Evolutionary conservation across 2,888 invertebrate genomes (phyloP).

Genomic region (Candidula unifasciata): DNA sequence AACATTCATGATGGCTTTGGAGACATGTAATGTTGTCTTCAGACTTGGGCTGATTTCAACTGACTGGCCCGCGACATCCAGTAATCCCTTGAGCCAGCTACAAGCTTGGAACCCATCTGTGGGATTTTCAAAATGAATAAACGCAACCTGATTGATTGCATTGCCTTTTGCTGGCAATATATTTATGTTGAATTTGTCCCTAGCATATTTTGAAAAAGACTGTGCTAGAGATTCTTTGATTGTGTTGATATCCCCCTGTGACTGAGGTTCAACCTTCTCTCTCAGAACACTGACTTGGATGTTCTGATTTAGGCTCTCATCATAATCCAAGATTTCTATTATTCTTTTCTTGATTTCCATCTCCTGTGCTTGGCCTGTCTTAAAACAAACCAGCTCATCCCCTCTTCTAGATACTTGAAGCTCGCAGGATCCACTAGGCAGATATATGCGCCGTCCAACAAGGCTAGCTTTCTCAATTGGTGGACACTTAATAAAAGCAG

Average conservation of each 20-base stretch:
- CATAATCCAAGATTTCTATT: conserved; percentile 11
- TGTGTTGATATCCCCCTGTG: neutral
- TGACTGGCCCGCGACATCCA: conserved; percentile 26
- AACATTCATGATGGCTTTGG: conserved; percentile 53
- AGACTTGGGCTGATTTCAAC: conserved; percentile 56
- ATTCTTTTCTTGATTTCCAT: conserved; percentile 23
- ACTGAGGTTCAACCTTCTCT: neutral
- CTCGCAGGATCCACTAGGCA: neutral
- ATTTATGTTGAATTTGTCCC: conserved; percentile 7
- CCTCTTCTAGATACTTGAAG: conserved; percentile 7
- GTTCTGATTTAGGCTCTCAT: neutral
- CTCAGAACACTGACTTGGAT: conserved; percentile 25
- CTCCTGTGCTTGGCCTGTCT: conserved; percentile 41
- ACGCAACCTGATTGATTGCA: conserved; percentile 20
- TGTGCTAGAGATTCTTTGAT: conserved; percentile 1
- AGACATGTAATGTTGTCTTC: conserved; percentile 55
- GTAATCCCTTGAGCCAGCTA: neutral
- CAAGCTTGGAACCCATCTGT: conserved; percentile 48
- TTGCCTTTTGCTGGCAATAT: neutral
- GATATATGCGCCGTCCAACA: neutral
- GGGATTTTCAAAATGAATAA: conserved; percentile 45
- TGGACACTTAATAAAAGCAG: conserved; percentile 47
- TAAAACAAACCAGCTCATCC: conserved; percentile 40
- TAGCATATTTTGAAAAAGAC: neutral
- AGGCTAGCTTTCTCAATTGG: conserved; percentile 29